phyloP scores from a whole-genome alignment of 2,113 vertebrate genomes.

The Diadophis punctatus region DNA sequence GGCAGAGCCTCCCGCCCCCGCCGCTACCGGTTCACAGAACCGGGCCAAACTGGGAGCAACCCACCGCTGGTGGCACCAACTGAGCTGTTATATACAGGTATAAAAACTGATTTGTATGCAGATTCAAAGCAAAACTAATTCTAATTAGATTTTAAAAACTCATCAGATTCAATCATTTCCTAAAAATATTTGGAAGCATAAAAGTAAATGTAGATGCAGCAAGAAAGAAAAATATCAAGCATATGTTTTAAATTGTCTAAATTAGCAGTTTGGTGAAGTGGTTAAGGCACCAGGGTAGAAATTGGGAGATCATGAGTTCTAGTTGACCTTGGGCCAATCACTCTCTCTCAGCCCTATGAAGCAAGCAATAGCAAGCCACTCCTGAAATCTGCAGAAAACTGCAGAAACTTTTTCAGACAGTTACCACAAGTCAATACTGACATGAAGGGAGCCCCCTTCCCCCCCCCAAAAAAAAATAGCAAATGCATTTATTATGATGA shows the following conservation, averaged over 20 bases:
- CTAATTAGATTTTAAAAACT: background rate
- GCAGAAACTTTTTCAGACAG: background rate
- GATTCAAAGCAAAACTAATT: background rate
- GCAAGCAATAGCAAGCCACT: background rate
- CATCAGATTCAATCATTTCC: background rate
- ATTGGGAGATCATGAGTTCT: background rate
- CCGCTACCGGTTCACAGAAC: too few species aligned
- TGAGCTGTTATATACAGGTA: background rate
- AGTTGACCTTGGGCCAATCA: background rate
- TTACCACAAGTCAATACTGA: background rate
- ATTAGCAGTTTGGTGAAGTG: background rate
- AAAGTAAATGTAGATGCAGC: background rate
- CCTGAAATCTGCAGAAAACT: background rate
- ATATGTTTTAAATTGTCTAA: background rate
- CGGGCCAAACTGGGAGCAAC: too few species aligned
- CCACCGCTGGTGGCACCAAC: background rate
- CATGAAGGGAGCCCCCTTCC: background rate
- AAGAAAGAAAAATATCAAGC: background rate
- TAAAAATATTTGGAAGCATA: background rate
- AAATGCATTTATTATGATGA: background rate
- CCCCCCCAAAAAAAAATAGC: background rate
- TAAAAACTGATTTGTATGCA: background rate
- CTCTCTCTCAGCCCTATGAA: background rate
- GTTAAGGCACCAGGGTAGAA: background rate
- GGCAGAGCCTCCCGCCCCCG: too few species aligned